A percentile compares a stretch with the other conserved stretches of the same genome.
phyloP scores from a whole-genome alignment of 2,113 vertebrate species.

The Silurus meridionalis region DNA sequence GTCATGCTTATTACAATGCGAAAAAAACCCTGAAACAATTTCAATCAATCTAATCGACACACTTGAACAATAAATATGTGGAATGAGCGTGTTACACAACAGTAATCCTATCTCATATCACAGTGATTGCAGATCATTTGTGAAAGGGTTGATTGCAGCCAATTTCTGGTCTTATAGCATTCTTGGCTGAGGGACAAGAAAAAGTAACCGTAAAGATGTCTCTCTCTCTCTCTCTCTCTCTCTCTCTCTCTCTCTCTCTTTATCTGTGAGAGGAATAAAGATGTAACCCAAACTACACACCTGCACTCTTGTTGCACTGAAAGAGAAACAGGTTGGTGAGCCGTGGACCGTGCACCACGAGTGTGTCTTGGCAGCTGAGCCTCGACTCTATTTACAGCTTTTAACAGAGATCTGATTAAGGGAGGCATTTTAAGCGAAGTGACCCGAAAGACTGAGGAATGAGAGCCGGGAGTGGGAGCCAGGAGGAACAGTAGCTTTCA shows the following conservation, averaged over 20 bases:
- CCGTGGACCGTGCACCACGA: constrained; percentile 31
- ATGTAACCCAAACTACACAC: constrained; percentile 22
- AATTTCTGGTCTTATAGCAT: constrained; percentile 31
- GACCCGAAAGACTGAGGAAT: constrained; percentile 69
- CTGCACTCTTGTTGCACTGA: constrained; percentile 37
- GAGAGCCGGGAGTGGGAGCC: constrained; percentile 49
- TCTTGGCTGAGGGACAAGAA: constrained; percentile 33
- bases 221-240: constrained; percentile 15
- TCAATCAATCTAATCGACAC: constrained; percentile 19
- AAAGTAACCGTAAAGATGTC: background rate
- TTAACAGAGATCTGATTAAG: constrained; percentile 77
- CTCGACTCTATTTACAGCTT: constrained; percentile 70
- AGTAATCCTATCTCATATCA: constrained; percentile 1
- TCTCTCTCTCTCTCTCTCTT: background rate
- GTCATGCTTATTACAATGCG: constrained; percentile 6
- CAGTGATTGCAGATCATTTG: constrained; percentile 41
- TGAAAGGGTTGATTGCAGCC: constrained; percentile 37
- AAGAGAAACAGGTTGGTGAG: constrained; percentile 35
- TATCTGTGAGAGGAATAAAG: background rate
- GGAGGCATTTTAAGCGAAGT: constrained; percentile 72
- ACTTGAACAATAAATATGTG: background rate
- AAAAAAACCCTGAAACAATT: background rate
- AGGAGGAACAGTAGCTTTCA: constrained; percentile 70
- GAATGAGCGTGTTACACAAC: constrained; percentile 32
- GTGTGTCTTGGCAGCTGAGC: constrained; percentile 63